Evolutionary conservation across 2,888 invertebrate species (phyloP), one percentile per base, ranked within the genome.

Genomic region (Tromatobia lineatoria): DNA sequence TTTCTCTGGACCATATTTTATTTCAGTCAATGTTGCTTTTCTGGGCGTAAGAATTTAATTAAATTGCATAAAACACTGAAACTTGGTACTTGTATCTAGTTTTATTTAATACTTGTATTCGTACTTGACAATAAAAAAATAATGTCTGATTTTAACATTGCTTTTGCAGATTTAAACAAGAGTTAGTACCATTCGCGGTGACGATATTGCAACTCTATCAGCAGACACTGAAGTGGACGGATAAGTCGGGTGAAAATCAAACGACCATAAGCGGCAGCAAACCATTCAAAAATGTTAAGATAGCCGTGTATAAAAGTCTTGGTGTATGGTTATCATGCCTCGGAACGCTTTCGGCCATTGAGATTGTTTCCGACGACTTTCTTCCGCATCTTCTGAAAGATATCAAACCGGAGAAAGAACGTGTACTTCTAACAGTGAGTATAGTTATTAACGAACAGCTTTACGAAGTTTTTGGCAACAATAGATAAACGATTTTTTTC

Each of bases 181-280:
- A 93, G 54, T 82, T 93, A 18, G 67, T 92, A 45, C 89, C 92
- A 7, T 90, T 87, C 80, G 90, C 91, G 13, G 73, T 88, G 15
- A 91, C 87, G 15, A 91, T 93, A 85, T 88, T 93, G 47, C 86
- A 90, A 67, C 83, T 93, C 3, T 88, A 91, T 34, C 80, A 89
- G 25, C 92, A 92, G 88, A 90, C 89, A 0, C 83, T 93, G 7
- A 88, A 89, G 52, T 93, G 92, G 92, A 91, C 90, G 10, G 88
- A 88, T 45, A 85, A 82, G 52, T 42, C 80, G 10, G 70, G 76
- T n/a, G 80, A 88, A n/a, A 85, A 86, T 76, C 82, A 87, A 69
- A 80, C 66, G 20, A 91, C 91, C 0, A 87, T 91, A 34, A 83
- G 82, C 47, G 88, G 88, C 6, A 78, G 77, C 70, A 91, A 90